phyloP scores from a whole-genome alignment of 2,113 vertebrate genomes.

The Stomatorhinus ivindoensis region DNA sequence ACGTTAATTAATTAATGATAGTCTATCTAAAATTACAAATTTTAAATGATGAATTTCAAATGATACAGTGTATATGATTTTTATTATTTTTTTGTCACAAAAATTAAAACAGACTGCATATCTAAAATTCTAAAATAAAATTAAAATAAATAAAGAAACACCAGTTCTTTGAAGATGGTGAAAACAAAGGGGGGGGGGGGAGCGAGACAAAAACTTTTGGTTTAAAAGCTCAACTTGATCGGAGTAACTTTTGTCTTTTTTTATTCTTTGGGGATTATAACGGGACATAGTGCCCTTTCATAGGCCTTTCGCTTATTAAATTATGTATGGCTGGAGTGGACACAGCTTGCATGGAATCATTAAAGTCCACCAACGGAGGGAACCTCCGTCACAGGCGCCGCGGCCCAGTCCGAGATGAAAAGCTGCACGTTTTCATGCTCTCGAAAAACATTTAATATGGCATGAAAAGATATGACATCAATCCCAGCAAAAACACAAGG shows the following conservation, averaged over 20 bases:
- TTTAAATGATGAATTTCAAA: neutral
- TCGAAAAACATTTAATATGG: constrained; percentile 82
- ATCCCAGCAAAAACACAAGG: constrained; percentile 83
- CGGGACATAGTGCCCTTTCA: constrained; percentile 59
- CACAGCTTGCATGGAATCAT: constrained; percentile 71
- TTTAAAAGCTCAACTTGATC: constrained; percentile 50
- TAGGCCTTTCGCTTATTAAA: constrained; percentile 75
- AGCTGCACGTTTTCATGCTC: constrained; percentile 68
- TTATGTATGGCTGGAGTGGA: constrained; percentile 76
- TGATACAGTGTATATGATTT: neutral
- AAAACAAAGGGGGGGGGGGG: constrained; percentile 43
- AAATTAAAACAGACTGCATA: neutral
- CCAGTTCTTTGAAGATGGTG: constrained; percentile 18
- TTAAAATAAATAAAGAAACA: constrained; percentile 37
- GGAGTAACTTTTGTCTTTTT: constrained; percentile 56
- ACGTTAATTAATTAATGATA: neutral
- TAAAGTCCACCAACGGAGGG: constrained; percentile 73
- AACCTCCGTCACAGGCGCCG: constrained; percentile 42
- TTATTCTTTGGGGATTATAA: constrained; percentile 55
- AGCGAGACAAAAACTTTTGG: constrained; percentile 49
- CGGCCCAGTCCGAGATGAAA: constrained; percentile 67
- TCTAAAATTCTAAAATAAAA: constrained; percentile 7
- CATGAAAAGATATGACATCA: constrained; percentile 99
- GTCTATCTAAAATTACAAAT: neutral
- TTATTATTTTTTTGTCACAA: neutral